Evolutionary conservation across 2,797 vertebrate genomes (phyloP), one percentile per base, ranked within the genome.

Genomic region (Coregonus suidteri): DNA sequence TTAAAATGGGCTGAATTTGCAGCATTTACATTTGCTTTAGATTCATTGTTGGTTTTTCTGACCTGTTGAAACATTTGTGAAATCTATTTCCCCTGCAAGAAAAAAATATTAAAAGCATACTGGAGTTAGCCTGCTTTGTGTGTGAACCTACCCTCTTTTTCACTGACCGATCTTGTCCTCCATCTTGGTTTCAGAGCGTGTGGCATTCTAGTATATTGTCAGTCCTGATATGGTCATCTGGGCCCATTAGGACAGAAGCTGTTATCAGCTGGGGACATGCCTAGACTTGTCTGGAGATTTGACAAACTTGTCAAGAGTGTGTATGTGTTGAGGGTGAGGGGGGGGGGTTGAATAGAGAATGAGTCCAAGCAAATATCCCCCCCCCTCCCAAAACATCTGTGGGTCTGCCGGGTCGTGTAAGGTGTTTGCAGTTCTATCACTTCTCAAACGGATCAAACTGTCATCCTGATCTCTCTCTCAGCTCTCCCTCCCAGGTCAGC

Each of bases 401-500:
- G 64, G 41, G 31, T 68, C 16, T 76, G 73, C 11, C 25, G 31
- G 52, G 71, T 76, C 53, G 53, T 31, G 34, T 59, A 79, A 70
- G 75, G 18, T 68, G 51, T 81, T 82, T 68, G 47, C 76, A 64
- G 31, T 5, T 25, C 25, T 25, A 25, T 72, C 5, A 25, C 51
- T 51, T 6, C 30, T 20, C 31, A 34, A 34, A 34, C 3, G 31
- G 31, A 34, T 34, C 31, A 47, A 80, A 69, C 35, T 15, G 11
- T 74, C 11, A 16, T 25, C 31, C 47, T 25, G 1, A 51, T 73
- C 74, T 47, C 3, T 47, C 41, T 47, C 9, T 64, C 82, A 97
- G 96, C 96, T 92, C 96, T 98, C 91, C 97, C 97, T 86, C 97
- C 97, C 79, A 96, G 97, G 89, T 97, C 97, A 77, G 91, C 95